Evolutionary conservation across 2,113 vertebrate genomes (phyloP), one percentile per base, ranked within the genome.

Genomic region (Nyctereutes procyonoides): DNA sequence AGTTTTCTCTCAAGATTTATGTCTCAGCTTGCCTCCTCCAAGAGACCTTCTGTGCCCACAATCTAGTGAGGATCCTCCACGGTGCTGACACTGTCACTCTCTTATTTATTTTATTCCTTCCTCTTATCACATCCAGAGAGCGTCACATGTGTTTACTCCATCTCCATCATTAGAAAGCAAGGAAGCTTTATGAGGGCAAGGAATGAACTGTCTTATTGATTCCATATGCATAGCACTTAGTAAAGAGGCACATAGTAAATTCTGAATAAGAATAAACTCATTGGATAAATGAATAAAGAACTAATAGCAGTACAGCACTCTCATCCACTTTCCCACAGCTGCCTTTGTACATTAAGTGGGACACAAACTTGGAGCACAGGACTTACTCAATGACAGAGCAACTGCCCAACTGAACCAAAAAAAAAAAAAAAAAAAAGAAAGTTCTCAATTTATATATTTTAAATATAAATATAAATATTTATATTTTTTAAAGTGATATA

Each of bases 71-170:
- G 26, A 3, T 19, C 9, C 9, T 35, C 17, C 26, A 10, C 20
- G 71, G 43, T 8, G 3, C 14, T 16, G 4, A 3, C 5, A 0
- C 0, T 22, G 1, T 20, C 38, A 51, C 4, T 43, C 17, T 82
- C 12, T 56, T 48, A 2, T 69, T 74, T 43, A 20, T 32, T 55
- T 65, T n/a, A 38, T 26, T 32, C 13, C 38, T 56, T 3, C 1
- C 8, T 32, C 28, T 6, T 43, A n/a, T 62, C 3, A 60, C 60
- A 20, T 38, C 73, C 19, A 2, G 28, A 58, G 55, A 83, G 26
- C 3, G 16, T 35, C 51, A 19, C 7, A 26, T 28, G 30, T 38
- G 55, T 30, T 48, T 65, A 71, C 6, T 48, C 16, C 2, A 0
- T 62, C 43, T 69, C 65, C 15, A 19, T 81, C 63, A 55, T 19